phyloP scores from a whole-genome alignment of 2,113 vertebrate genomes.

The Mormyrus lacerda region DNA sequence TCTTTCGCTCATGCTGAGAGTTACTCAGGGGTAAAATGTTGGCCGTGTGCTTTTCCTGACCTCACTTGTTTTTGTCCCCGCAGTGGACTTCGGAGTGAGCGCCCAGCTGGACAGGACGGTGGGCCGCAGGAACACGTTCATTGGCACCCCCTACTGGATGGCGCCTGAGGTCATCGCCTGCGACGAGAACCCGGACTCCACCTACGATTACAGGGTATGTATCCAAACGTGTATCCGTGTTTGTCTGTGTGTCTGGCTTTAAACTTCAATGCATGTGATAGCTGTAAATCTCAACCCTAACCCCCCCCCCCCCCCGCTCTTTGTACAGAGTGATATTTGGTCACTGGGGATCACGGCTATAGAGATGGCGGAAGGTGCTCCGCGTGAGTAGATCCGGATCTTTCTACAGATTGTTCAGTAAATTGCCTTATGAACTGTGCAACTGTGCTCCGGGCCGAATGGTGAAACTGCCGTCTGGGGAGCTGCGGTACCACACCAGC shows the following conservation, averaged over 20 bases:
- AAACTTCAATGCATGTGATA: not conserved
- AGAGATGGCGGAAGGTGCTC: conserved; percentile 89
- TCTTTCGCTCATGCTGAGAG: not conserved
- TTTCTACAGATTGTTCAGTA: not conserved
- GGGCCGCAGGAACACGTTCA: conserved; percentile 86
- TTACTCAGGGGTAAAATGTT: not conserved
- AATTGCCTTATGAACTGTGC: not conserved
- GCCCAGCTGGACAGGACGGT: conserved; percentile 86
- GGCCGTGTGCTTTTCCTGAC: not conserved
- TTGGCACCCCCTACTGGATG: conserved; percentile 93
- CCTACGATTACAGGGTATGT: conserved; percentile 83
- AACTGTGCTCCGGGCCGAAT: not conserved
- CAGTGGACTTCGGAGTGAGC: conserved; percentile 89
- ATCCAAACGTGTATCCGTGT: conserved; percentile 44
- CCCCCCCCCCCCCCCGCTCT: not conserved
- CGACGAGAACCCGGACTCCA: conserved; percentile 87
- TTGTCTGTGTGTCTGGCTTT: not conserved
- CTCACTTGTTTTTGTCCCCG: not conserved
- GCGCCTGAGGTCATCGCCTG: conserved; percentile 88
- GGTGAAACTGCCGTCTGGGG: not conserved
- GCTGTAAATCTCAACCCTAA: too few species aligned
- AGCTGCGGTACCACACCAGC: not conserved
- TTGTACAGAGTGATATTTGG: conserved; percentile 81
- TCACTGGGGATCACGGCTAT: conserved; percentile 90
- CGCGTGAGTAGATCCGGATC: conserved; percentile 66